Percentiles rank a stretch among this genome's conserved stretches.
These are phyloP conservation scores for Himantopus leucocephalus DNA, from an alignment of 2,113 vertebrate species.

Conservation along the genomic window DNA sequence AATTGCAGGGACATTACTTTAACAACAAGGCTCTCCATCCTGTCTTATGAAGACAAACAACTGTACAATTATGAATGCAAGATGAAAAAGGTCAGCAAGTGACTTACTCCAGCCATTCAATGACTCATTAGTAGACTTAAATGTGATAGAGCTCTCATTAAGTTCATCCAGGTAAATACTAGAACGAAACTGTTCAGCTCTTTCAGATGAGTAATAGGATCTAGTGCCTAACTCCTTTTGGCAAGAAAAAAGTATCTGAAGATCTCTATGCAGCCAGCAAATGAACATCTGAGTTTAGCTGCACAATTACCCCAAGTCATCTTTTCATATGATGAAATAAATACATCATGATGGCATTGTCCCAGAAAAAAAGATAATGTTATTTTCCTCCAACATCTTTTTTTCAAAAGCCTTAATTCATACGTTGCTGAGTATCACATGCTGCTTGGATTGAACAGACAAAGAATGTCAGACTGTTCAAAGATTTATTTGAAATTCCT, in stretches of 20 bases:
- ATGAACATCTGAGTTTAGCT: not conserved
- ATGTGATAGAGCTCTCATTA: not conserved
- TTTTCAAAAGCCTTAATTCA: not conserved
- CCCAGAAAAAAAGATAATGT: not conserved
- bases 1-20: not conserved
- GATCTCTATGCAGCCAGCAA: not conserved
- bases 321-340: not conserved
- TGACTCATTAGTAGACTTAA: not conserved
- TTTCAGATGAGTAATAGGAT: not conserved
- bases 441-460: not conserved
- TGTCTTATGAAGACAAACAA: not conserved
- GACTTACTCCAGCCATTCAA: not conserved
- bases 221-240: not conserved
- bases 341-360: not conserved
- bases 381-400: not conserved
- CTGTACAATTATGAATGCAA: not conserved
- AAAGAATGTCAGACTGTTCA: not conserved
- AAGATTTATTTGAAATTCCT: not conserved
- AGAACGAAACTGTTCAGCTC: not conserved
- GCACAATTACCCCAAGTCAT: too few relatives aligned
- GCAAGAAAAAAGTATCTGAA: not conserved
- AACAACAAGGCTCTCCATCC: not conserved
- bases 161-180: not conserved
- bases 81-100: not conserved
- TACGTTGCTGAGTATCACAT: not conserved